phyloP scores from a whole-genome alignment of 2,888 invertebrate species.

The Chaetogeoica ovagalla region DNA sequence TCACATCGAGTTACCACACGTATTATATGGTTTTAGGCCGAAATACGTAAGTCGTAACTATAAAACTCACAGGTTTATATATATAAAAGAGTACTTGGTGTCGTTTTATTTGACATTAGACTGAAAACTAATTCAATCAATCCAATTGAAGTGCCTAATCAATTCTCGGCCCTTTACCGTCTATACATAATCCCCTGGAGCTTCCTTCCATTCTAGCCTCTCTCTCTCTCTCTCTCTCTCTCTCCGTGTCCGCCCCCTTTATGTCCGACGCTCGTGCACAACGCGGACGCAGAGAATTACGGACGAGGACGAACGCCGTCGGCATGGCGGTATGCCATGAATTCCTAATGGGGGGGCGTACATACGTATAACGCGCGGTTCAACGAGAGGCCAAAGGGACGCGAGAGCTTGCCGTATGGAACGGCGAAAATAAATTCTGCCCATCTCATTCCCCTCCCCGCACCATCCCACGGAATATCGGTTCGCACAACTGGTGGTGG shows the following conservation, averaged over 20 bases:
- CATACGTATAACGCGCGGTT: background rate
- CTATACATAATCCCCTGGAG: background rate
- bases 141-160: constrained; percentile 16
- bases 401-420: background rate
- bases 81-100: background rate
- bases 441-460: background rate
- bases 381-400: background rate
- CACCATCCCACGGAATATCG: too few species aligned
- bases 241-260: background rate
- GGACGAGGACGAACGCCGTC: background rate
- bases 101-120: constrained; percentile 7
- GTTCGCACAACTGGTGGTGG: background rate
- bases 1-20: background rate
- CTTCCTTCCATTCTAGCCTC: background rate
- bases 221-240: background rate
- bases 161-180: background rate
- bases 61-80: too few species aligned
- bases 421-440: background rate
- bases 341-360: background rate
- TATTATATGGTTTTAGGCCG: too few species aligned
- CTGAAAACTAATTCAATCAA: constrained; percentile 25
- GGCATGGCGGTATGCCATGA: background rate
- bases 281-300: background rate
- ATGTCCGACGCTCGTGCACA: background rate
- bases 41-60: too few species aligned